Base-by-base conservation (phyloP, 2,113 vertebrate genomes). In the Corapipo altera region DNA sequence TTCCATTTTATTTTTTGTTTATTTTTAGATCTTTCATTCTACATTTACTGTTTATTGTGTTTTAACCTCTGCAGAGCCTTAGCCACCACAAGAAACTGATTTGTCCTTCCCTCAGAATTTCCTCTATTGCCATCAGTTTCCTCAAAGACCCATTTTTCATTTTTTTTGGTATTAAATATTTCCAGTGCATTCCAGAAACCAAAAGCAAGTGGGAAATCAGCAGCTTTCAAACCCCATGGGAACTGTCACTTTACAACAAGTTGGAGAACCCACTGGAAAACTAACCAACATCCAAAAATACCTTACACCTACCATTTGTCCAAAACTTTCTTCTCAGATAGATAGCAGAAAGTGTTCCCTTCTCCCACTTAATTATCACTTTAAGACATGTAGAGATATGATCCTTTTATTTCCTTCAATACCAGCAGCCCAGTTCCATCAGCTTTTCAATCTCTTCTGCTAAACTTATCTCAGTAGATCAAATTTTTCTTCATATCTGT, bases 91-190 rank as follows among this genome's bases (percentile, higher is more conserved):
- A 43, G 54, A 21, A 44, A 46, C 33, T 32, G 11, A 30, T 73
- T 85, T 41, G 23, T 65, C 32, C 9, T 74, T 64, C 49, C 28
- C 61, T 83, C 72, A 83, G 80, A 58, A 78, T 54, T 87, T 78
- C 21, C 41, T 39, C 19, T 41, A 72, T 19, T 30, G 9, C 26
- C 26, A 37, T 59, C 73, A 39, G 20, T 52, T 93, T 88, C 67
- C 27, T 52, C 27, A 57, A 48, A 69, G 2, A 41, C 8, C 1
- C 0, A 11, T 5, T 37, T 19, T 59, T 7, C 5, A 0, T 9
- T 4, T 12, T 43, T 26, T 39, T 52, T 44, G 15, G 6, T 26
- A 44, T 65, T 15, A 67, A 75, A 59, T 75, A 78, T 48, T 82
- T 92, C 16, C 71, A 75, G 8, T 61, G 49, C 13, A 16, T 51